Percentiles rank a stretch among this genome's conserved stretches.
phyloP scores from a whole-genome alignment of 1,140 invertebrate genomes.

The Megalonaias nervosa region DNA sequence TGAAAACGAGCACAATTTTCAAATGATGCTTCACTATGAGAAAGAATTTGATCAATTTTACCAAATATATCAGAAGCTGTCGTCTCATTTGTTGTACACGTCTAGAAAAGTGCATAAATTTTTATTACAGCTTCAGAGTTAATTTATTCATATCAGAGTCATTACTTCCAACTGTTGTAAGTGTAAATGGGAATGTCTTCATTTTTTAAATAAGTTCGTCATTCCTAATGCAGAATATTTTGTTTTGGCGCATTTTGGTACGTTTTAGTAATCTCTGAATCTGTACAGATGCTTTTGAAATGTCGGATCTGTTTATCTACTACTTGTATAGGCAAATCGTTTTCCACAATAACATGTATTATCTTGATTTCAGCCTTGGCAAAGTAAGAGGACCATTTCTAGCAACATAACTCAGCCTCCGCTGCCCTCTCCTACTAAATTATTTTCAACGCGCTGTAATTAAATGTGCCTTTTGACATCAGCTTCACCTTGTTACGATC shows the following conservation, averaged over 20 bases:
- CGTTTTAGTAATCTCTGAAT: constrained; percentile 15
- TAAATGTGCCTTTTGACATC: constrained; percentile 3
- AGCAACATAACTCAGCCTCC: background rate
- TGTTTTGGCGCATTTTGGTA: constrained; percentile 7
- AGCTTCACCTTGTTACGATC: constrained; percentile 3
- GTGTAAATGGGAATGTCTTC: constrained; percentile 6
- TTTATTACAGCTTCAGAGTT: constrained; percentile 13
- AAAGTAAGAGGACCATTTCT: background rate
- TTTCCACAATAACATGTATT: constrained; percentile 14
- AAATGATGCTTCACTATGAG: background rate
- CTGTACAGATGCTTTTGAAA: constrained; percentile 16
- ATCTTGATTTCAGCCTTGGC: constrained; percentile 3
- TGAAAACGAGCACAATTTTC: constrained; percentile 18
- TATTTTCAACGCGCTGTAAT: background rate
- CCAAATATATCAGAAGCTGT: constrained; percentile 9
- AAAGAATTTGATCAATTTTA: constrained; percentile 9
- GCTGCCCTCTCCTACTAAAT: background rate
- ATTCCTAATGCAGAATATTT: constrained; percentile 22
- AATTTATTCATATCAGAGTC: constrained; percentile 15
- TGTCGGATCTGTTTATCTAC: constrained; percentile 4
- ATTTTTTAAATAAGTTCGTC: constrained; percentile 5
- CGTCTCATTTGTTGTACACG: background rate
- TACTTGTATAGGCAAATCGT: constrained; percentile 6
- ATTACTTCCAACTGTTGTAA: constrained; percentile 14
- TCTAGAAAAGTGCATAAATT: constrained; percentile 13